phyloP scores from a whole-genome alignment of 2,888 invertebrate genomes.

The Gordius sp. region DNA sequence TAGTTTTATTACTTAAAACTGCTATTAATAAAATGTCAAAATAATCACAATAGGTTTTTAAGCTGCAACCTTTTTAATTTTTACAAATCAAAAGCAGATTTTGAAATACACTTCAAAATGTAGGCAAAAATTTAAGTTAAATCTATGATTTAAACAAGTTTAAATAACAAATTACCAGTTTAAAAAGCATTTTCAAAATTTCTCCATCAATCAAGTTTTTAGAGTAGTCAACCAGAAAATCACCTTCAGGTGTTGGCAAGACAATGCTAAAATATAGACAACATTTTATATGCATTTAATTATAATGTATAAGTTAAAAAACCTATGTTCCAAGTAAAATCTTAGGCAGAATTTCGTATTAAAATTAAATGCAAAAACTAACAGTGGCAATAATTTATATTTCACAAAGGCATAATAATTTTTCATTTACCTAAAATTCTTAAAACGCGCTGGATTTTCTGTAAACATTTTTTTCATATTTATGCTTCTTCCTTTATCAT shows the following conservation, averaged over 20 bases:
- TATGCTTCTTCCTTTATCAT: conserved; percentile 43
- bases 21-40: too few relatives aligned
- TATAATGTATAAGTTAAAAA: neutral
- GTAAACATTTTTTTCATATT: conserved; percentile 57
- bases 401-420: conserved; percentile 7
- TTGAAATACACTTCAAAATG: too few relatives aligned
- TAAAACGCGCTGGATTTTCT: conserved; percentile 50
- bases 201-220: conserved; percentile 68
- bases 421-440: conserved; percentile 51
- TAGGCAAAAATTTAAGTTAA: too few relatives aligned
- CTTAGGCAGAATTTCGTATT: neutral
- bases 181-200: conserved; percentile 44
- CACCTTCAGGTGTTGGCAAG: conserved; percentile 57
- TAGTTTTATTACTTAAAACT: too few relatives aligned
- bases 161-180: too few relatives aligned
- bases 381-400: conserved; percentile 4
- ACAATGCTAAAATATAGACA: conserved; percentile 36
- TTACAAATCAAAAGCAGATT: too few relatives aligned
- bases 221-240: conserved; percentile 74
- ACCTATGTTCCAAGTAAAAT: neutral
- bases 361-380: neutral
- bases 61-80: too few relatives aligned
- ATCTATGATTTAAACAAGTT: too few relatives aligned
- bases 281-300: conserved; percentile 16
- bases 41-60: too few relatives aligned